Evolutionary conservation across 2,797 vertebrate genomes (phyloP), one percentile per base, ranked within the genome.

Genomic region (Crocidura indochinensis): DNA sequence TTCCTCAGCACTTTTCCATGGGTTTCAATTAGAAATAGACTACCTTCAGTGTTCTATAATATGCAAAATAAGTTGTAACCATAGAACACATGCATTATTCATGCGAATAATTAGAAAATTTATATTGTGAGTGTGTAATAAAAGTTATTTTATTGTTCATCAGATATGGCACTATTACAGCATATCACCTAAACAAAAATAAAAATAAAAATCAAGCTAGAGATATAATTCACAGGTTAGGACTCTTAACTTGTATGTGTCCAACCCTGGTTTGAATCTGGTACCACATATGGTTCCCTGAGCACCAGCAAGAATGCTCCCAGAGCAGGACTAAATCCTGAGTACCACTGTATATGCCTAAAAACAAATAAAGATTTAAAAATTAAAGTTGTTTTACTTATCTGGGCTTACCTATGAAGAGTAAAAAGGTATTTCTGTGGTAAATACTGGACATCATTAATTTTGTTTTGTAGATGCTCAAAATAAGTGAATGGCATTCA

Each of bases 61-160:
- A 38, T 74, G 29, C 12, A 19, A n/a, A 65, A 77, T 74, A 67
- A 24, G 26, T 83, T 76, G 22, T 12, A 19, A 73, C 26, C 87
- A 0, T 78, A 22, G 19, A 24, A 73, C 5, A 14, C 0, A 3
- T 14, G 19, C 65, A 15, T 29, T 51, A 27, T 24, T 90, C 20
- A 69, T 44, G 82, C 5, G 38, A 38, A 38, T 38, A 38, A 90
- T 69, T 85, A 81, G 60, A 38, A 80, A 88, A 74, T 12, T 1
- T 47, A 2, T 31, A 14, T 38, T 67, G 31, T 62, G 10, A 31
- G 67, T 84, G 10, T 93, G 8, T 68, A 62, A 67, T 75, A 53
- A 65, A 74, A 76, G 20, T 46, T 89, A 49, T 91, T 90, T 89
- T 91, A 46, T n/a, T 74, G 73, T 20, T 60, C 19, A 60, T 68